Base-by-base conservation (phyloP, 1,140 invertebrate species). In the Pogonomyrmex californicus region DNA sequence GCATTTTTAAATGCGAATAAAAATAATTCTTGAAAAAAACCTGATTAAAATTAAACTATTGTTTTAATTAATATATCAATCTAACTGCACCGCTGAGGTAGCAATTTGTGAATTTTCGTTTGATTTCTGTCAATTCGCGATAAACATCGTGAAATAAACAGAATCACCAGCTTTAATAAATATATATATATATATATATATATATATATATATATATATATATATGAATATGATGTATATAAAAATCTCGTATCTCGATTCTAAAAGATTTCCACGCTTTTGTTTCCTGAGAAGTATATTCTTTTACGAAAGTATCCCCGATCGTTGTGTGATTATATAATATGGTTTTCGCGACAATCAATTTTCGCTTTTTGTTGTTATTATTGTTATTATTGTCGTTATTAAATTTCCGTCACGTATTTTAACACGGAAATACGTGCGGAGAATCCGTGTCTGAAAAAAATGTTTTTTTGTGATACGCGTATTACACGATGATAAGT, bases 381-480 rank as follows among this genome's bases (percentile, higher is more conserved):
- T 49, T 49, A 49, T 49, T 49, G 12, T 56, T 51, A n/a, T 56
- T 36, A 36, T 4, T 56, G 51, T 38, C 36, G 14, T 60, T 44
- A 44, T 49, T 41, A 10, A 62, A 62, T 79, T 79, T 51, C 30
- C 44, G 44, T 66, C 3, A 60, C 3, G 23, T 44, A 81, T n/a
- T 81, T 49, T 41, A 44, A 4, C 68, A 23, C 38, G 30, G 51
- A 1, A 36, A 78, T 51, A 78, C 33, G n/a, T 4, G 33, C 33
- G 12, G 12, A 30, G 6, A 54, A 36, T 30, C 23, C 23, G n/a
- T 4, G 30, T 51, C 68, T 68, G 70, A 79, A 65, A 33, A n/a
- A 56, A 70, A 81, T 49, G 38, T 12, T 68, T 12, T 68, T 56
- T 70, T 56, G 51, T n/a, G 17, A 1, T 63, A 68, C n/a, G n/a